These are phyloP conservation scores for Pectinophora gossypiella DNA, from an alignment of 1,140 invertebrate species.

Conservation along the genomic window DNA sequence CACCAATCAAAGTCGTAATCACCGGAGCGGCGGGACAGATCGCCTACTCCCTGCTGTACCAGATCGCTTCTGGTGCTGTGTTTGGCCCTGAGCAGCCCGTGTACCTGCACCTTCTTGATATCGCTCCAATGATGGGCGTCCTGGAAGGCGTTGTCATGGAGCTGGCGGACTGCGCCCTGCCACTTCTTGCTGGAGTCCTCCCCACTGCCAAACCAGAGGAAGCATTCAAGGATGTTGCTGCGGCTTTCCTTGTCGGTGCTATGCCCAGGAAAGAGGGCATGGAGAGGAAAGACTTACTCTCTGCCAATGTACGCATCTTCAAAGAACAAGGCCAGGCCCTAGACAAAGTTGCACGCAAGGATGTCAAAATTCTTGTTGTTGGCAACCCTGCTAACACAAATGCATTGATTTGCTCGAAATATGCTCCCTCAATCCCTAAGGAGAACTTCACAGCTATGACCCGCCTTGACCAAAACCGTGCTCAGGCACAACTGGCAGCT, in stretches of 20 bases:
- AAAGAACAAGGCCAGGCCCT: constrained; percentile 96
- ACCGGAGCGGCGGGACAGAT: constrained; percentile 99
- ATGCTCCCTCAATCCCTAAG: constrained; percentile 97
- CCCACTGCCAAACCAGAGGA: constrained; percentile 90
- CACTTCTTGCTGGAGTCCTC: constrained; percentile 89
- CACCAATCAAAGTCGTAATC: constrained; percentile 94
- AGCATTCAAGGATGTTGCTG: constrained; percentile 97
- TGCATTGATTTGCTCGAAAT: constrained; percentile 96
- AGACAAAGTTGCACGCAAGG: constrained; percentile 94
- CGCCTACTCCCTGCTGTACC: constrained; percentile 96
- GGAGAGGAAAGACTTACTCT: constrained; percentile 97
- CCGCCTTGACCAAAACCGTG: constrained; percentile 97
- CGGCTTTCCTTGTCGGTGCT: constrained; percentile 98
- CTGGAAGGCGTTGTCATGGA: constrained; percentile 98
- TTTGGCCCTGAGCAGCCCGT: constrained; percentile 95
- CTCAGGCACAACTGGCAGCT: constrained; percentile 87
- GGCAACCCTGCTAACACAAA: constrained; percentile 99
- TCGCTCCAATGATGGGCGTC: constrained; percentile 95
- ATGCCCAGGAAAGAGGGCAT: constrained; percentile 99
- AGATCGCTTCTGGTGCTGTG: constrained; percentile 96
- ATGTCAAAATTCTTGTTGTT: constrained; percentile 95
- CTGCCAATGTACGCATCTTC: constrained; percentile 99
- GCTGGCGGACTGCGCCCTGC: constrained; percentile 95
- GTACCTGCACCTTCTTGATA: constrained; percentile 95
- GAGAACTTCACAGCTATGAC: constrained; percentile 99